These are phyloP conservation scores for Hybos culiciformis DNA, from an alignment of 2,888 invertebrate genomes.

Conservation along the genomic window DNA sequence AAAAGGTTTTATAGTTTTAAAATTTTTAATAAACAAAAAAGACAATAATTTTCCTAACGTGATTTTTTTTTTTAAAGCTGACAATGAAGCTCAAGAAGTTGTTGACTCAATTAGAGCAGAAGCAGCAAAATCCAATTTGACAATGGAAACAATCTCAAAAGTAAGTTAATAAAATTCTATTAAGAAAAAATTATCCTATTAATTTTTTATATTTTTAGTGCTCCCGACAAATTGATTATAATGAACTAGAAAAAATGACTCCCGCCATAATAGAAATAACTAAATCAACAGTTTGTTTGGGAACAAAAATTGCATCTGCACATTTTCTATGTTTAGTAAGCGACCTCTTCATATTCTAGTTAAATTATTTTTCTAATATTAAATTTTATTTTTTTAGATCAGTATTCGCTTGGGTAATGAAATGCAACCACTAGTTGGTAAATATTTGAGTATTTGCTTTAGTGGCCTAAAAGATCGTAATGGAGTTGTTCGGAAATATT, in stretches of 20 bases:
- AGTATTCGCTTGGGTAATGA: constrained; percentile 39
- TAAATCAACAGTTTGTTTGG: constrained; percentile 64
- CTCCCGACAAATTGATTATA: constrained; percentile 58
- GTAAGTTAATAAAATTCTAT: constrained; percentile 30
- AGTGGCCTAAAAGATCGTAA: constrained; percentile 76
- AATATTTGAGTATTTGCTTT: constrained; percentile 42
- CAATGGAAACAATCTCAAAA: constrained; percentile 75
- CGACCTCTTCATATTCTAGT: neutral
- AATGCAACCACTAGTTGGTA: constrained; percentile 43
- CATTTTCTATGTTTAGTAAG: constrained; percentile 62
- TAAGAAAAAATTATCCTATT: neutral
- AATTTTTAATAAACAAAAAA: too few species aligned
- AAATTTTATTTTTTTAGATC: constrained; percentile 21
- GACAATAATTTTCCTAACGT: too few species aligned
- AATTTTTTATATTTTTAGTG: constrained; percentile 38
- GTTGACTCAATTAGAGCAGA: constrained; percentile 69
- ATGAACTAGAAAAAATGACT: constrained; percentile 62
- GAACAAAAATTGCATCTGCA: constrained; percentile 69
- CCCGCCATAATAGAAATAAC: constrained; percentile 72
- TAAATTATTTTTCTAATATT: neutral
- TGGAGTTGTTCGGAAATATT: constrained; percentile 67
- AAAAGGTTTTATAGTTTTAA: too few species aligned
- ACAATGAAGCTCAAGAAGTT: constrained; percentile 56
- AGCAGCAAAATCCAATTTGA: constrained; percentile 71
- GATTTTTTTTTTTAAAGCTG: too few species aligned